Evolutionary conservation across 92 coral and sea anemone genomes (phyloP).

Genomic region (Porites divaricata): DNA sequence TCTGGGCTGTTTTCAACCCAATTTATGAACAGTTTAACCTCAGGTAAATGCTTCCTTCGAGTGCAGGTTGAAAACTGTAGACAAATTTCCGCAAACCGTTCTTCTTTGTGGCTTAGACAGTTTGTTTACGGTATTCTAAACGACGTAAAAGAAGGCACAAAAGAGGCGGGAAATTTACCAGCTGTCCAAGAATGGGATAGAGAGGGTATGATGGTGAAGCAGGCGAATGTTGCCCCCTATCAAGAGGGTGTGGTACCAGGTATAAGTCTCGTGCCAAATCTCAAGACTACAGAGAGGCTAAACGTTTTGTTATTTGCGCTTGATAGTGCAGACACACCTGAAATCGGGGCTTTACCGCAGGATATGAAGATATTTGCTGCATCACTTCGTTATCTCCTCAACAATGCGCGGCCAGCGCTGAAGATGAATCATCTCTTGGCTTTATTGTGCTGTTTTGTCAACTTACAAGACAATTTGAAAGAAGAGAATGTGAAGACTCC

Average conservation of each 20-base stretch:
- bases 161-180: background rate
- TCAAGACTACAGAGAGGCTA: conserved; percentile 26
- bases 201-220: conserved; percentile 33
- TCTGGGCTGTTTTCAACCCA: conserved; percentile 66
- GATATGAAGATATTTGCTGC: conserved; percentile 38
- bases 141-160: background rate
- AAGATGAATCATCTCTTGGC: conserved; percentile 50
- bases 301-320: conserved; percentile 33
- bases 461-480: background rate
- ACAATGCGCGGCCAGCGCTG: conserved; percentile 57
- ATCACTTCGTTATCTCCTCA: conserved; percentile 69
- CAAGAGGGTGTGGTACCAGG: conserved; percentile 41
- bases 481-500: background rate
- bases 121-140: conserved; percentile 60
- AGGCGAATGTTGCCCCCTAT: conserved; percentile 33
- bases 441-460: conserved; percentile 45
- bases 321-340: conserved; percentile 19
- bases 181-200: conserved; percentile 74
- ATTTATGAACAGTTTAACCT: conserved; percentile 51
- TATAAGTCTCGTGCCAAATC: conserved; percentile 49
- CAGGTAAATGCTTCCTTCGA: conserved; percentile 60
- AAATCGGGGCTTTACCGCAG: conserved; percentile 36
- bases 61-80: conserved; percentile 70
- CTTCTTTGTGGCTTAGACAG: conserved; percentile 64
- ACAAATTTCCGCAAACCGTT: conserved; percentile 67